Evolutionary conservation across 2,888 invertebrate genomes (phyloP).

Genomic region (Sepioteuthis lessoniana): DNA sequence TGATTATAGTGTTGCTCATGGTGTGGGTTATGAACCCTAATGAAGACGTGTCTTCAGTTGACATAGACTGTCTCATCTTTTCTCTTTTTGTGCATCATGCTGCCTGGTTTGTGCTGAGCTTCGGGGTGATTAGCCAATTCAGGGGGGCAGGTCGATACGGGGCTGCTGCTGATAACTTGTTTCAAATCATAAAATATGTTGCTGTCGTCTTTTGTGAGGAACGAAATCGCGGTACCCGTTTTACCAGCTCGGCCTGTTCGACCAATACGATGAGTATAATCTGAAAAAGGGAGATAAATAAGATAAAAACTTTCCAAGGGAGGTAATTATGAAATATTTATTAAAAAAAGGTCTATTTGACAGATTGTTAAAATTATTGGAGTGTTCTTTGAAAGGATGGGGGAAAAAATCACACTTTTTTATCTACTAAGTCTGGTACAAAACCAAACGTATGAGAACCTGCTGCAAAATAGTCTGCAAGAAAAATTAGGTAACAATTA

Average conservation of each 20-base stretch:
- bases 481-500: too few relatives aligned
- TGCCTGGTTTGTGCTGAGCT: constrained; percentile 97
- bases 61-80: constrained; percentile 71
- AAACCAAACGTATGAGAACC: too few relatives aligned
- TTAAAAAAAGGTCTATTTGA: too few relatives aligned
- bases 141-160: constrained; percentile 94
- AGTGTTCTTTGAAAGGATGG: too few relatives aligned
- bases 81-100: constrained; percentile 87
- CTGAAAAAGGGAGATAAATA: constrained; percentile 78
- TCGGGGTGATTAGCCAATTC: constrained; percentile 98
- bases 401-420: too few relatives aligned
- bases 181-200: constrained; percentile 96
- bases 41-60: background rate
- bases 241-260: constrained; percentile 99
- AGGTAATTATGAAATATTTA: background rate
- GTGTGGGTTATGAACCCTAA: background rate
- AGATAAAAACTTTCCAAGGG: background rate
- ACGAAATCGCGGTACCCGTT: constrained; percentile 94
- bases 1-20: background rate
- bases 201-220: constrained; percentile 97
- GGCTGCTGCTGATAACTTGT: constrained; percentile 87
- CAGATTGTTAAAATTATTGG: too few relatives aligned
- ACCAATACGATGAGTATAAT: constrained; percentile 89
- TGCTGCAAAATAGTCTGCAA: too few relatives aligned
- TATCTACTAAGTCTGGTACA: too few relatives aligned